Base-by-base conservation (phyloP, 2,888 invertebrate genomes). In the Mythimna loreyi region DNA sequence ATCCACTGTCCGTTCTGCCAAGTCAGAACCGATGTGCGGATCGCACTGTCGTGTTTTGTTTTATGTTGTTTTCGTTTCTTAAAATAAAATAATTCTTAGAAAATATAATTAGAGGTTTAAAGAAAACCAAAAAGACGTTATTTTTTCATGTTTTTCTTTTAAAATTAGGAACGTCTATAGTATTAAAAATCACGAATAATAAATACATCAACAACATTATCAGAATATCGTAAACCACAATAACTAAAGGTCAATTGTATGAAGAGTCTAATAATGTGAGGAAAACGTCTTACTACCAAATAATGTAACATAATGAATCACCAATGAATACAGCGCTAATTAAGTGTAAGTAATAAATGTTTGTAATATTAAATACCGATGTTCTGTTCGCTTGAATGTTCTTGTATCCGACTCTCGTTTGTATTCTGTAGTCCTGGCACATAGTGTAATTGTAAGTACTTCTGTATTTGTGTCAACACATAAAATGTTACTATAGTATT, bases 391-490 rank as follows among this genome's bases (percentile, higher is more conserved):
- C 84, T 82, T 84, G 63, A 82, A 75, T 84, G 83, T 83, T 75
- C 81, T 78, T 80, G 72, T 79, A 63, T 78, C 85, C 71, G 56
- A 79, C 58, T 82, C 78, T 82, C 78, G 55, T 75, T 81, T 82
- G 69, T 79, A 73, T 76, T 86, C 67, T 49, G 78, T 86, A 86
- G 86, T 82, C 85, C 87, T 87, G 90, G 90, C 91, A 90, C 89
- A 86, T 89, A 88, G 86, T 89, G 87, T 91, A 89, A 86, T 86
- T 91, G 87, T 87, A 90, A 87, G 86, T 89, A 88, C 87, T 91
- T 91, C 90, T 90, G 91, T 93, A 91, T 92, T 90, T 90, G 91
- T 93, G 92, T 94, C 93, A 91, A 91, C 89, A 91, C 89, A 85
- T 90, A 87, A 91, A 90, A 91, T 91, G 90, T 90, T 90, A 89